Percentiles rank a stretch among this genome's conserved stretches.
Conservation (phyloP, 2,888 invertebrate species). For the Scrobipalpa atriplicella region DNA sequence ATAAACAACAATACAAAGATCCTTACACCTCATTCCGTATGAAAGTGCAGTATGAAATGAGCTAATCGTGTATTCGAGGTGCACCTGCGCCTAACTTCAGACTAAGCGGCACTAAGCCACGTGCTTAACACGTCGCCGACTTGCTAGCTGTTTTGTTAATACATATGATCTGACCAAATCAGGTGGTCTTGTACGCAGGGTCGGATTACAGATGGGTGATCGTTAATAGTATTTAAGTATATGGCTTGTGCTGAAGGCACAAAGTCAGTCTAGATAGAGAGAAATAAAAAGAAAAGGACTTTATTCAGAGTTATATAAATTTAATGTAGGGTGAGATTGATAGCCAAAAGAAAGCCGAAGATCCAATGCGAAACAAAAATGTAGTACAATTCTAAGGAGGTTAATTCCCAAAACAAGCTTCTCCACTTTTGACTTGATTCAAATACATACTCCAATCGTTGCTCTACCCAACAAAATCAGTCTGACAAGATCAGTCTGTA, state of each 20-base stretch:
- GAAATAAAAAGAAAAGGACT: no score
- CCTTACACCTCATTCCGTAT: background rate
- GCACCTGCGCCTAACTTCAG: slow-evolving; percentile 19
- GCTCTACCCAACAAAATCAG: background rate
- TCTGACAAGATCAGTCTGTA: background rate
- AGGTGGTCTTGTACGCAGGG: background rate
- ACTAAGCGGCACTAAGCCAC: slow-evolving; percentile 24
- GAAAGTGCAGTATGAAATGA: slow-evolving; percentile 1
- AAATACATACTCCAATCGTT: background rate
- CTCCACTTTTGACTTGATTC: no score
- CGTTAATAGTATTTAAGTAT: no score
- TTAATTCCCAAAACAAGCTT: no score
- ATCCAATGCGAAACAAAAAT: no score
- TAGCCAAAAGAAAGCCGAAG: no score
- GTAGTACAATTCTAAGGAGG: no score
- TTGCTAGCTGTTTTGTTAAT: slow-evolving; percentile 13
- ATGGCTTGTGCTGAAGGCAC: no score
- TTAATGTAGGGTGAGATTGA: no score
- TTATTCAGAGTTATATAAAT: no score
- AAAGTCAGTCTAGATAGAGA: no score
- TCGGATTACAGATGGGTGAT: no score
- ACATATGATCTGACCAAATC: background rate
- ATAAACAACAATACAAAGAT: background rate
- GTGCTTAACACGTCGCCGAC: slow-evolving; percentile 26
- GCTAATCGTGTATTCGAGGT: slow-evolving; percentile 23